Conservation (phyloP, 2,797 vertebrate genomes). For the Bradypodion pumilum region DNA sequence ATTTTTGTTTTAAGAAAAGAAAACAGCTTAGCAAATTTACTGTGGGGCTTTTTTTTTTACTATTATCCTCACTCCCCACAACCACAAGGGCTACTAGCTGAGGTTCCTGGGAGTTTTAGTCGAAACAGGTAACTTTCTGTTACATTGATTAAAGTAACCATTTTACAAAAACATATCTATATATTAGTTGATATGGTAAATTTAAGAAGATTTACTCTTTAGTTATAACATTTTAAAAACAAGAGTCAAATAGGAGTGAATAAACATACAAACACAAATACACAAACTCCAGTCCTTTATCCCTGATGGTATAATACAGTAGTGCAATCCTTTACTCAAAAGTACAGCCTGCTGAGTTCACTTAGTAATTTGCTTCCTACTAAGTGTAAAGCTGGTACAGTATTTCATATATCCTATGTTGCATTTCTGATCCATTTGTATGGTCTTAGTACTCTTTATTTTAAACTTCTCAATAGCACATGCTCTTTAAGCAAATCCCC, state of each 20-base stretch:
- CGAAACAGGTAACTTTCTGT: background rate
- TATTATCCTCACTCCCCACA: background rate
- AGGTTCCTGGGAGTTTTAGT: background rate
- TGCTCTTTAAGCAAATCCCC: too few relatives aligned
- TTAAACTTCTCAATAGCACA: background rate
- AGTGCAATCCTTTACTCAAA: too few relatives aligned
- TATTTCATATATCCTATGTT: background rate
- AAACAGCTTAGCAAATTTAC: background rate
- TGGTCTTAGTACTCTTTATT: background rate
- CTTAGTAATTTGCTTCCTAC: too few relatives aligned
- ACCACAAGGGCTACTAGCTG: too few relatives aligned
- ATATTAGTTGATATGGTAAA: background rate
- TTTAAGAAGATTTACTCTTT: background rate
- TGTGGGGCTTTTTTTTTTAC: too few relatives aligned
- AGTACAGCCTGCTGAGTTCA: too few relatives aligned
- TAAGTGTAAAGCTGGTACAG: too few relatives aligned
- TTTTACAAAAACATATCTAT: background rate
- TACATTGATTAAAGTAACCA: background rate
- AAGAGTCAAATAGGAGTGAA: background rate
- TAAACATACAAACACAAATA: too few relatives aligned
- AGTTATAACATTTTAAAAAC: background rate
- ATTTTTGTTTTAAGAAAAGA: background rate
- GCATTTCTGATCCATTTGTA: background rate
- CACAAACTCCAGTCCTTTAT: too few relatives aligned
- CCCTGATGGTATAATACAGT: too few relatives aligned